Evolutionary conservation across 2,797 vertebrate species (phyloP).

Genomic region (Kryptolebias ocellatus): DNA sequence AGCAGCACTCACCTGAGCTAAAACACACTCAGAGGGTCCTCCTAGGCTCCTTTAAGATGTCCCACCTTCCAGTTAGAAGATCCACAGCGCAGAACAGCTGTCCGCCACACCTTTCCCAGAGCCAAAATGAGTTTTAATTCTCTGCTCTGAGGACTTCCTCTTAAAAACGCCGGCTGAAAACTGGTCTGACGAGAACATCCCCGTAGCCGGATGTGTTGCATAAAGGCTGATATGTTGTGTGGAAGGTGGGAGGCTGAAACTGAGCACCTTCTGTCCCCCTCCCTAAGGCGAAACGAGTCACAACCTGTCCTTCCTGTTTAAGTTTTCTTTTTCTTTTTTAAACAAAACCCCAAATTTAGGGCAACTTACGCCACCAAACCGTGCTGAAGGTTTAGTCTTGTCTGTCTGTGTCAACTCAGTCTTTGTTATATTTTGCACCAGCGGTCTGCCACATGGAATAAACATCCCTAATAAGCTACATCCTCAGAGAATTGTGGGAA

Average conservation of each 20-base stretch:
- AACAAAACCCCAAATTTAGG: neutral
- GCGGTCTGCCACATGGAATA: constrained; percentile 1
- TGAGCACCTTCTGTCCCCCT: constrained; percentile 40
- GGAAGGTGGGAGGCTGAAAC: constrained; percentile 60
- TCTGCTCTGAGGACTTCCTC: neutral
- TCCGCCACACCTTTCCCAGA: neutral
- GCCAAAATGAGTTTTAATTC: neutral
- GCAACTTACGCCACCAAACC: neutral
- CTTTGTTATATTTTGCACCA: neutral
- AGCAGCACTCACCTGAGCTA: constrained; percentile 53
- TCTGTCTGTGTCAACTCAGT: neutral
- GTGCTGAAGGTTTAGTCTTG: neutral
- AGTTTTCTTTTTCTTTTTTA: neutral
- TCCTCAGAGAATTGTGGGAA: constrained; percentile 26
- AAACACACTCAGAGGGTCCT: constrained; percentile 4
- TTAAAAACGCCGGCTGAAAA: constrained; percentile 35
- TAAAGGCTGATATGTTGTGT: constrained; percentile 31
- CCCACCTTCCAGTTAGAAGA: neutral
- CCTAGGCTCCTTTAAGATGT: constrained; percentile 7
- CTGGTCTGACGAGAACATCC: constrained; percentile 60
- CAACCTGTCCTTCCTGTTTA: constrained; percentile 25
- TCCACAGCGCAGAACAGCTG: neutral
- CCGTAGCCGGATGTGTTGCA: constrained; percentile 38
- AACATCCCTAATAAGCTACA: constrained; percentile 19
- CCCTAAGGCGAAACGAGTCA: constrained; percentile 40